A percentile compares a stretch with the other conserved stretches of the same genome.
Conservation (phyloP, 2,113 vertebrate species). For the Eurypyga helias region DNA sequence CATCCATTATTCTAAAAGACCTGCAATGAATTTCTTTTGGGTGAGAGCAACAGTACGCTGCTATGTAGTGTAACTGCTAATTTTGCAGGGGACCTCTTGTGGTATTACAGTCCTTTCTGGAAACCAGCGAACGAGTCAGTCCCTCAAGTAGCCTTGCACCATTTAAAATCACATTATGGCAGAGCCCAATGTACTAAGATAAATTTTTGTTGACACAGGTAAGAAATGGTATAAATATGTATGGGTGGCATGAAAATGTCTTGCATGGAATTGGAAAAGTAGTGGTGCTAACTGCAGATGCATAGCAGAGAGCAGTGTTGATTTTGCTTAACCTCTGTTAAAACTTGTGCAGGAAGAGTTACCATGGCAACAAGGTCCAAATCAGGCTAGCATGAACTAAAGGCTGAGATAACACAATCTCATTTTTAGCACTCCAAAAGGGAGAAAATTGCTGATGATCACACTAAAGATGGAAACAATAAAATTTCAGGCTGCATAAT, state of each 20-base stretch:
- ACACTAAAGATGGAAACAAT: slow-evolving; percentile 13
- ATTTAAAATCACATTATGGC: neutral
- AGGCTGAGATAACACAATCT: slow-evolving; percentile 41
- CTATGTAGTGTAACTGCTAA: neutral
- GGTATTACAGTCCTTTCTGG: neutral
- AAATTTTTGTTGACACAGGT: neutral
- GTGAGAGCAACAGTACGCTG: neutral
- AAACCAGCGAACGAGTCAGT: neutral
- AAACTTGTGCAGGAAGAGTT: slow-evolving; percentile 43
- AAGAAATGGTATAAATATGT: neutral
- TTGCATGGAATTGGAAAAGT: neutral
- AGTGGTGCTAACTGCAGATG: neutral
- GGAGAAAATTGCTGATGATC: slow-evolving; percentile 5
- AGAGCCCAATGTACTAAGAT: neutral
- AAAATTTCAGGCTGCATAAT: neutral
- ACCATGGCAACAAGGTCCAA: slow-evolving; percentile 65
- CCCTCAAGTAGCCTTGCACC: neutral
- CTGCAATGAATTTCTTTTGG: neutral
- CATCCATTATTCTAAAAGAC: neutral
- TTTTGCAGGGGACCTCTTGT: neutral
- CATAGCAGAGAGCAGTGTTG: neutral
- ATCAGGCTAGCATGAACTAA: slow-evolving; percentile 43
- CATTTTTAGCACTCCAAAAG: slow-evolving; percentile 49
- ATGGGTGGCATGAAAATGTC: neutral
- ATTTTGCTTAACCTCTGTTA: slow-evolving; percentile 55